Conservation (phyloP, 2,797 vertebrate species). For the Cynodonichthys magdalenae region DNA sequence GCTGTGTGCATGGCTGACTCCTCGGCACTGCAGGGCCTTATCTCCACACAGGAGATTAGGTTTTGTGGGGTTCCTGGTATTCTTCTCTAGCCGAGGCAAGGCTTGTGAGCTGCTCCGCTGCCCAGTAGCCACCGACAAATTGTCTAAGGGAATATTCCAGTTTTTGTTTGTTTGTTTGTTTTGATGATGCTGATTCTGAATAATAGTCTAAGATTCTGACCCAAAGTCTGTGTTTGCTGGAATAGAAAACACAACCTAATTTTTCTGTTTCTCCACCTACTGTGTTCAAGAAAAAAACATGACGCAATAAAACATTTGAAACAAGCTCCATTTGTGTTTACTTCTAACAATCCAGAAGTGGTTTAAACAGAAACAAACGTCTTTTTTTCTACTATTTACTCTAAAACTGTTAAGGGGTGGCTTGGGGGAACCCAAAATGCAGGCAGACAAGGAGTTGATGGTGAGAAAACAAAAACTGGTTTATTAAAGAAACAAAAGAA, state of each 20-base stretch:
- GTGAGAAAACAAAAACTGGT: too few species aligned
- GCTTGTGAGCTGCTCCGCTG: slow-evolving; percentile 57
- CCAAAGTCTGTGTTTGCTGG: neutral
- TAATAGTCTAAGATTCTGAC: slow-evolving; percentile 11
- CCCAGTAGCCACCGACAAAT: slow-evolving; percentile 59
- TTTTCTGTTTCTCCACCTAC: neutral
- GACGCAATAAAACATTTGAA: slow-evolving; percentile 20
- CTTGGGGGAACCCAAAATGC: too few species aligned
- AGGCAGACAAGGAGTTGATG: too few species aligned
- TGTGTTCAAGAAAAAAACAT: slow-evolving; percentile 27
- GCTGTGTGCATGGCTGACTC: slow-evolving; percentile 75
- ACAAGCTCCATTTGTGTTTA: slow-evolving; percentile 31
- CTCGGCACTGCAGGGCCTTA: slow-evolving; percentile 71
- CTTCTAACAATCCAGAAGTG: slow-evolving; percentile 9
- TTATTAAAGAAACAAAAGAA: too few species aligned
- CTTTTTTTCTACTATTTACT: slow-evolving; percentile 13
- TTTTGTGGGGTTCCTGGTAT: slow-evolving; percentile 62
- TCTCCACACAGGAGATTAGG: slow-evolving; percentile 75
- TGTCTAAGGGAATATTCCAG: slow-evolving; percentile 49
- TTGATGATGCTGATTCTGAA: slow-evolving; percentile 31
- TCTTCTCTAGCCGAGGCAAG: slow-evolving; percentile 53
- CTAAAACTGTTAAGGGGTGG: too few species aligned
- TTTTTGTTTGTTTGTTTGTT: slow-evolving; percentile 11
- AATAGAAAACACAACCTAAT: slow-evolving; percentile 27
- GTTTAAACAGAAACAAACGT: slow-evolving; percentile 24